Conservation (phyloP, 2,888 invertebrate species). For the Gasteruption jaculator region DNA sequence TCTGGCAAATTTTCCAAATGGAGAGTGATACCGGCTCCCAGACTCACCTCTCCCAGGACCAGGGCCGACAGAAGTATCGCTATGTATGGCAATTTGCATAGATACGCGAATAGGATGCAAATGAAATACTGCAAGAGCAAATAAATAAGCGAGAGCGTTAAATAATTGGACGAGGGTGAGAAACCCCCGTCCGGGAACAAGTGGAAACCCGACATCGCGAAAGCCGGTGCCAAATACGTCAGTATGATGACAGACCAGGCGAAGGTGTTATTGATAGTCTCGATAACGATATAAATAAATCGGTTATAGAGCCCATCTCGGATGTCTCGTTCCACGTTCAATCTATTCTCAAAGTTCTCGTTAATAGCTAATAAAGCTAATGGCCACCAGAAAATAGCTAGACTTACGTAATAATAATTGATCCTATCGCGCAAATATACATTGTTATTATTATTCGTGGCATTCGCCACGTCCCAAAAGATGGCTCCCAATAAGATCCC, state of each 20-base stretch:
- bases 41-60: conserved; percentile 38
- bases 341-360: conserved; percentile 51
- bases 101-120: conserved; percentile 41
- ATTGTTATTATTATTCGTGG: too few relatives aligned
- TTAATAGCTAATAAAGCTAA: conserved; percentile 50
- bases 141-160: conserved; percentile 41
- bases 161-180: conserved; percentile 43
- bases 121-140: conserved; percentile 42
- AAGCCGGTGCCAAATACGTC: conserved; percentile 82
- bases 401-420: conserved; percentile 82
- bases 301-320: conserved; percentile 76
- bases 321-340: conserved; percentile 73
- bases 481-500: conserved; percentile 82
- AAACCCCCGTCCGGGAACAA: conserved; percentile 47
- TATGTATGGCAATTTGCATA: conserved; percentile 42
- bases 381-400: conserved; percentile 77
- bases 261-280: conserved; percentile 58
- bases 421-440: conserved; percentile 71
- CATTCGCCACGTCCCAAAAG: conserved; percentile 82
- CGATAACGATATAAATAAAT: conserved; percentile 72
- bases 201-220: conserved; percentile 82
- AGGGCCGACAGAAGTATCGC: conserved; percentile 40
- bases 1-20: conserved; percentile 43
- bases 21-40: conserved; percentile 41
- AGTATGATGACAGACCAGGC: conserved; percentile 77